Percentiles rank a stretch among this genome's conserved stretches.
These are phyloP conservation scores for Altica lythri DNA, from an alignment of 2,888 invertebrate species.

Conservation along the genomic window DNA sequence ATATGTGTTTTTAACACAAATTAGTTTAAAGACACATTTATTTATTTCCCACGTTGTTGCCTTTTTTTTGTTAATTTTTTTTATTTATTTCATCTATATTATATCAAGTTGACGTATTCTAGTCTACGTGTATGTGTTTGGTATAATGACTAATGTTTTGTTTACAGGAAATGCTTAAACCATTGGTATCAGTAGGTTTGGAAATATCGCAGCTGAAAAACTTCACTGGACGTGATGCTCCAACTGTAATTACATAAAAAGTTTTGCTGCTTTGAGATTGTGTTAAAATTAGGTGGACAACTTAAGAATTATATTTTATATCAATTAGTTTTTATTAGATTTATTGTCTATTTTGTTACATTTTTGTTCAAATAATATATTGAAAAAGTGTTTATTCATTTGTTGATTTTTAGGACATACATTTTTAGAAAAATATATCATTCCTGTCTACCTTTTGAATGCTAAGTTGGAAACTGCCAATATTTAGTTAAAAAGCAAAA, in stretches of 20 bases:
- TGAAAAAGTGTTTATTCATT: slow-evolving; percentile 15
- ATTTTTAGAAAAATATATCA: slow-evolving; percentile 7
- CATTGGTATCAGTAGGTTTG: slow-evolving; percentile 87
- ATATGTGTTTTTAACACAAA: too few species aligned
- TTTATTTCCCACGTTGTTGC: slow-evolving; percentile 1
- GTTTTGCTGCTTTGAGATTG: neutral
- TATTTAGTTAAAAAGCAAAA: neutral
- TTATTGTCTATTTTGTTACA: slow-evolving; percentile 22
- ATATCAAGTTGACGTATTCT: too few species aligned
- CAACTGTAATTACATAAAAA: slow-evolving; percentile 92
- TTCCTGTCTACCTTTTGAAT: slow-evolving; percentile 8
- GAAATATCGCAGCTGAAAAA: slow-evolving; percentile 79
- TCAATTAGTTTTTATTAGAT: slow-evolving; percentile 17
- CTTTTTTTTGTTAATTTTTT: slow-evolving; percentile 4
- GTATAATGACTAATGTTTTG: too few species aligned
- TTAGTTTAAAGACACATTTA: too few species aligned
- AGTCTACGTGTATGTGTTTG: too few species aligned
- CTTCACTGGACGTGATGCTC: slow-evolving; percentile 86
- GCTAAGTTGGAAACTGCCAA: slow-evolving; percentile 15
- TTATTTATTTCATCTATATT: too few species aligned
- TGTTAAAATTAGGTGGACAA: slow-evolving; percentile 15
- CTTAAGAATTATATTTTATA: slow-evolving; percentile 6
- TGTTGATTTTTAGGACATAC: slow-evolving; percentile 9
- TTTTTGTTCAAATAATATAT: slow-evolving; percentile 20
- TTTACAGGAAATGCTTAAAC: slow-evolving; percentile 71